Conservation (phyloP, 1,140 invertebrate genomes). For the Cephus cinctus region DNA sequence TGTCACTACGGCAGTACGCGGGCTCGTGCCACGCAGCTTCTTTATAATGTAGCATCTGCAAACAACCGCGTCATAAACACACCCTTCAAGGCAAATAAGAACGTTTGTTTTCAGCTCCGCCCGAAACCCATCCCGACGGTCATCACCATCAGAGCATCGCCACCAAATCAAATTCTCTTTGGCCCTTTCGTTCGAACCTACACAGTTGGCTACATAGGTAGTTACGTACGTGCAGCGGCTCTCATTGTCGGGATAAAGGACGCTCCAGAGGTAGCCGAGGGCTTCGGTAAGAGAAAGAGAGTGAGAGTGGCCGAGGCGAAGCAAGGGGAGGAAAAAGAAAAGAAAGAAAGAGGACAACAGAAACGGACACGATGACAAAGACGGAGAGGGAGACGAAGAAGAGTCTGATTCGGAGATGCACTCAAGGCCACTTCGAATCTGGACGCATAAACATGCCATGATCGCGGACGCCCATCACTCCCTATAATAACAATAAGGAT, state of each 20-base stretch:
- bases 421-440: constrained; percentile 49
- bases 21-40: constrained; percentile 39
- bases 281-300: too few species aligned
- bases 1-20: constrained; percentile 23
- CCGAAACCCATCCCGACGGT: too few species aligned
- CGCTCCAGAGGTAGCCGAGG: too few species aligned
- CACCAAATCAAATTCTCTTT: too few species aligned
- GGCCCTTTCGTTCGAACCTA: too few species aligned
- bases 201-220: too few species aligned
- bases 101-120: too few species aligned
- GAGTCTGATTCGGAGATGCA: constrained; percentile 32
- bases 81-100: constrained; percentile 34
- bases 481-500: constrained; percentile 52
- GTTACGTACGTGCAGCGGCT: too few species aligned
- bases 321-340: neutral
- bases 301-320: too few species aligned
- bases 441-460: constrained; percentile 50
- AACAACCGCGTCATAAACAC: constrained; percentile 50
- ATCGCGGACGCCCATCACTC: constrained; percentile 47
- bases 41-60: constrained; percentile 49
- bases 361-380: neutral
- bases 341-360: too few species aligned
- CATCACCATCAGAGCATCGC: too few species aligned
- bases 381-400: neutral
- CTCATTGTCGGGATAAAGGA: too few species aligned